Conservation (phyloP, 1,140 invertebrate genomes). For the Danaus plexippus region DNA sequence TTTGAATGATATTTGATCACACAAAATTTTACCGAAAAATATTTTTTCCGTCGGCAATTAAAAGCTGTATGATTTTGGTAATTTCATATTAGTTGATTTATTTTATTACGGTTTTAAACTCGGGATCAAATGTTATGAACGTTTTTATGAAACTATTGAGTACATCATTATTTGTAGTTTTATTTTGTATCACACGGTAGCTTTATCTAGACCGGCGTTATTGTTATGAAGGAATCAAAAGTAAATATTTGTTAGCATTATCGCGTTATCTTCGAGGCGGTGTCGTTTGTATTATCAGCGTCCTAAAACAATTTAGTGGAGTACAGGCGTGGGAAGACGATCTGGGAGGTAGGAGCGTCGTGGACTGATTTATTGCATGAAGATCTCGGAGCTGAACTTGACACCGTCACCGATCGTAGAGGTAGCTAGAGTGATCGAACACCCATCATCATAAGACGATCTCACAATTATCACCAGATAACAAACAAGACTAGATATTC, state of each 20-base stretch:
- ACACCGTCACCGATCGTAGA: too few species aligned
- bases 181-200: conserved; percentile 8
- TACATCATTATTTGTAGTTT: conserved; percentile 1
- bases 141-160: not conserved
- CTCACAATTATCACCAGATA: too few species aligned
- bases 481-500: too few species aligned
- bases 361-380: not conserved
- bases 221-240: conserved; percentile 41
- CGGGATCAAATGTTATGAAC: not conserved
- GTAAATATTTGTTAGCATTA: conserved; percentile 26
- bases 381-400: too few species aligned
- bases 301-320: conserved; percentile 17
- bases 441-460: too few species aligned
- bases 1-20: too few species aligned
- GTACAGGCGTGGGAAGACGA: conserved; percentile 25
- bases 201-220: conserved; percentile 24
- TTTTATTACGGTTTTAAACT: too few species aligned
- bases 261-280: conserved; percentile 22
- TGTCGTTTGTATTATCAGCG: conserved; percentile 6
- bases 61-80: too few species aligned
- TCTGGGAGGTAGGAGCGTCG: conserved; percentile 4
- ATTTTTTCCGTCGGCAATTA: too few species aligned
- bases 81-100: too few species aligned
- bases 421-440: too few species aligned
- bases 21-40: too few species aligned